Conservation (phyloP, 1,140 invertebrate species). For the Bombus waltoni region DNA sequence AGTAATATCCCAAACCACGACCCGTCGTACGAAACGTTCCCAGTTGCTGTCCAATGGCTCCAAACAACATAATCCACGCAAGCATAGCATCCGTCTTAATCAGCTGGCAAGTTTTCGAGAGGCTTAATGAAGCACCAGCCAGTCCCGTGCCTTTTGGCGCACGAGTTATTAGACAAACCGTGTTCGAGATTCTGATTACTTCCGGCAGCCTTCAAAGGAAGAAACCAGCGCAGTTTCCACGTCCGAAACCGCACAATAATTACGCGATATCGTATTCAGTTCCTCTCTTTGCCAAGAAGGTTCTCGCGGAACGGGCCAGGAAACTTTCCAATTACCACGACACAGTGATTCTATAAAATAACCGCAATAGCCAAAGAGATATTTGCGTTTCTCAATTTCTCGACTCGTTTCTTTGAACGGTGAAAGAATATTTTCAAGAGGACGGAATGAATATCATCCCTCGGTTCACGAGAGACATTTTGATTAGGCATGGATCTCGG, state of each 20-base stretch:
- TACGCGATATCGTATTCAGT: constrained; percentile 56
- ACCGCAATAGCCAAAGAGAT: background rate
- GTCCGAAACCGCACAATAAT: constrained; percentile 62
- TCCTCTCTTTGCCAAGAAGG: background rate
- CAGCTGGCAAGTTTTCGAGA: constrained; percentile 53
- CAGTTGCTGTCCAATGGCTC: background rate
- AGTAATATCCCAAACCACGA: background rate
- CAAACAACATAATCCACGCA: background rate
- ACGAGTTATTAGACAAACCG: constrained; percentile 61
- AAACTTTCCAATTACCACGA: constrained; percentile 27
- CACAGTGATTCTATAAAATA: background rate
- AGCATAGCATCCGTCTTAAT: constrained; percentile 46
- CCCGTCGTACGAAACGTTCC: background rate
- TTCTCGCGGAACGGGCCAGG: too few relatives aligned
- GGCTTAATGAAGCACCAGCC: constrained; percentile 65
- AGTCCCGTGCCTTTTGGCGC: constrained; percentile 70
- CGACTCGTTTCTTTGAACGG: background rate
- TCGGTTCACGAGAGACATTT: background rate
- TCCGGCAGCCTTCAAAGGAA: constrained; percentile 58
- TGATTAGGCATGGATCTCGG: background rate
- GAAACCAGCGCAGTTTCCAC: constrained; percentile 42
- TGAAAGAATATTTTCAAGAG: background rate
- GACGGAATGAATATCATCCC: background rate
- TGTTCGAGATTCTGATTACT: constrained; percentile 76
- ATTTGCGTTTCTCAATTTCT: background rate